Conservation (phyloP, 1,140 invertebrate genomes). For the Diprion similis region DNA sequence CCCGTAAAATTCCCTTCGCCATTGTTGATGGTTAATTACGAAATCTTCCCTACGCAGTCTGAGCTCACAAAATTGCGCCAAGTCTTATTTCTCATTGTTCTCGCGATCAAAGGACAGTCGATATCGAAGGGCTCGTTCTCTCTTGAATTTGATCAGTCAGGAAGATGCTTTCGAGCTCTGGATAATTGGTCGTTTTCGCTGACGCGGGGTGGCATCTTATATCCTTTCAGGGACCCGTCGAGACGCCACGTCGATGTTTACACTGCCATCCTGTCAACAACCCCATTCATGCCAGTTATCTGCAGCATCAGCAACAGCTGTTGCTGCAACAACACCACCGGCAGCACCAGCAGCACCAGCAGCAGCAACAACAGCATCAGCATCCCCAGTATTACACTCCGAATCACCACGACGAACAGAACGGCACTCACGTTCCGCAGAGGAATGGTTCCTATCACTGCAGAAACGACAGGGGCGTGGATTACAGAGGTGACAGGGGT, state of each 20-base stretch:
- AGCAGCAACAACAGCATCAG: not conserved
- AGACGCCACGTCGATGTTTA: slow-evolving; percentile 53
- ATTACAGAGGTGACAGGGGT: slow-evolving; percentile 1
- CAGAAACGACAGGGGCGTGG: not conserved
- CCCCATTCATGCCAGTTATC: slow-evolving; percentile 49
- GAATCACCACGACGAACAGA: slow-evolving; percentile 46
- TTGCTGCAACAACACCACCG: not conserved
- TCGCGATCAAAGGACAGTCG: not conserved
- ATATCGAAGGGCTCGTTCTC: not conserved
- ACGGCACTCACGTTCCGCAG: slow-evolving; percentile 49
- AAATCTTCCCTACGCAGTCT: no score
- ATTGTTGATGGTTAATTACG: no score
- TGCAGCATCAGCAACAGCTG: slow-evolving; percentile 34
- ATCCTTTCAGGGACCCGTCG: slow-evolving; percentile 42
- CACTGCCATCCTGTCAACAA: slow-evolving; percentile 53
- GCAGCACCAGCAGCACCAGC: not conserved
- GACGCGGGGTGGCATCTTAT: slow-evolving; percentile 8
- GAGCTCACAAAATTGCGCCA: no score
- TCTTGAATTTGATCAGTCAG: not conserved
- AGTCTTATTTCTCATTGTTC: not conserved
- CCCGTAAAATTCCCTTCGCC: not conserved
- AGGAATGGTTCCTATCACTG: slow-evolving; percentile 53
- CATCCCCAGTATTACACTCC: slow-evolving; percentile 54
- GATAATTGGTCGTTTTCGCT: not conserved
- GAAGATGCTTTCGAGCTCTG: not conserved